phyloP scores from a whole-genome alignment of 2,113 vertebrate genomes.

The Pomatorhinus ruficollis region DNA sequence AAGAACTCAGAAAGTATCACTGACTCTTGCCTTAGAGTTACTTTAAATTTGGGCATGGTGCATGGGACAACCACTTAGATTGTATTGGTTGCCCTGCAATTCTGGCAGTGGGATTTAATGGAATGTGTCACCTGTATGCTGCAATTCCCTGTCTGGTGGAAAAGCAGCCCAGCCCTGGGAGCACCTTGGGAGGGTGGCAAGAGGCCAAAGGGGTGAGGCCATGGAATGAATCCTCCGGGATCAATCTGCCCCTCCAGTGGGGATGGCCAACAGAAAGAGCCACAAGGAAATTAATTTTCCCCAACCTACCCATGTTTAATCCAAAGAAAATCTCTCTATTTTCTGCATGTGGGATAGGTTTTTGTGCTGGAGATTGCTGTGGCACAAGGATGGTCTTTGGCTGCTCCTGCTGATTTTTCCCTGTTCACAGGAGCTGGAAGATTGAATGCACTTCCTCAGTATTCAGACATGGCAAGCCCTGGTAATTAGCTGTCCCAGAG shows the following conservation, averaged over 20 bases:
- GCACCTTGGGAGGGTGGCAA: neutral
- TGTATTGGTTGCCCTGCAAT: neutral
- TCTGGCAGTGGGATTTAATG: neutral
- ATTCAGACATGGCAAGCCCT: slow-evolving; percentile 24
- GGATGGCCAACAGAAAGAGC: neutral
- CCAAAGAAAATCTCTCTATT: neutral
- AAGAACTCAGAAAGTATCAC: neutral
- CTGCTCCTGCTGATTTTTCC: neutral
- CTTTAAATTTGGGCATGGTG: neutral
- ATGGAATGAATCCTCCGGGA: neutral
- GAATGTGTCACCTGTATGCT: neutral
- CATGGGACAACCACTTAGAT: fast-evolving
- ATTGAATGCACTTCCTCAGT: neutral
- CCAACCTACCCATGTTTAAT: neutral
- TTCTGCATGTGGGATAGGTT: neutral
- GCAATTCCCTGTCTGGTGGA: neutral
- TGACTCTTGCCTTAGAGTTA: neutral
- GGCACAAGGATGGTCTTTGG: neutral
- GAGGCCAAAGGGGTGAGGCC: neutral
- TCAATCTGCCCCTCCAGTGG: neutral
- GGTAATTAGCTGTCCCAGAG: slow-evolving; percentile 54
- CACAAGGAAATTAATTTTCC: neutral
- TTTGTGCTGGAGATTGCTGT: neutral
- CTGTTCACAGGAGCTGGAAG: neutral
- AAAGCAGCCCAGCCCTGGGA: neutral